Evolutionary conservation across 2,888 invertebrate genomes (phyloP), one percentile per base, ranked within the genome.

Genomic region (Phalera bucephala): DNA sequence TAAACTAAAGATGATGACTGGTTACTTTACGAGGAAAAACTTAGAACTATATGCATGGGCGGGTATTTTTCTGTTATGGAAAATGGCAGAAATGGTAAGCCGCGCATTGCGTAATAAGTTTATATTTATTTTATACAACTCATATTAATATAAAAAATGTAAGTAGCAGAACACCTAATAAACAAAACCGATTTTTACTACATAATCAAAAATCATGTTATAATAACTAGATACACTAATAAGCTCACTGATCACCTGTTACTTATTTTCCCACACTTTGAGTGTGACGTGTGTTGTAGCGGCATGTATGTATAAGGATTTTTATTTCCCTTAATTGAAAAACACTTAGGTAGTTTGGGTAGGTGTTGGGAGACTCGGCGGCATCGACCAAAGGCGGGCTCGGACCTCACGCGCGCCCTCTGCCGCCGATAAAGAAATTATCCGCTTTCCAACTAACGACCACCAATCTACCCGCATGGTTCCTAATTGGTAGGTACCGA

Each of bases 341-440:
- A 55, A 47, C 52, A 52, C 58, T 58, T 57, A 42, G 43, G 42
- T 57, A 49, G 49, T 54, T 52, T 52, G 50, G 53, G 47, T 51
- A 64, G 56, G 62, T 64, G 62, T 64, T 56, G 49, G 44, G 49
- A 51, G 51, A 44, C 31, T 39, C 41, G 64, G 64, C 65, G 64
- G 65, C 56, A 41, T 30, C 48, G 36, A 45, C 53, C 61, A 76
- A 72, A 72, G 71, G 63, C 58, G 54, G 48, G 61, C 7, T 33
- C 57, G 70, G 82, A 82, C 82, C 80, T 73, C 81, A 80, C 81
- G 69, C 78, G 72, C 71, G 69, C 68, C 67, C 60, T 58, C 58
- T 56, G 46, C 50, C 47, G 39, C 46, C 62, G 80, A 82, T 84
- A 78, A 80, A 82, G 81, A 82, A 81, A 82, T 84, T 80, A 82